Evolutionary conservation across 1,140 invertebrate species (phyloP).

Genomic region (Rhopalosiphum maidis): DNA sequence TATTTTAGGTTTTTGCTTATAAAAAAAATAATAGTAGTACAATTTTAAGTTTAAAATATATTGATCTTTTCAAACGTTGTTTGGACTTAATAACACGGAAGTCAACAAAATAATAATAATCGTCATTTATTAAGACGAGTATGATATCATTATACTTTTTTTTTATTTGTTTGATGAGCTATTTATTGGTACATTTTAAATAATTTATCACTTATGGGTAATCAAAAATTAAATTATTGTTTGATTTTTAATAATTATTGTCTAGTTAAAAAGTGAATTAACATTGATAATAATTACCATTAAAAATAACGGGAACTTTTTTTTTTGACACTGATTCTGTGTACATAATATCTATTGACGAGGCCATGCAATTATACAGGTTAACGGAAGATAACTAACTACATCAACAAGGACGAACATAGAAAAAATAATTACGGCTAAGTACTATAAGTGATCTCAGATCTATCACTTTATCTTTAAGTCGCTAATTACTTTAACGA

Average conservation of each 20-base stretch:
- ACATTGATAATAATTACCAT: not conserved
- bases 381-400: not conserved
- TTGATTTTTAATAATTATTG: not conserved
- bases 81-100: not conserved
- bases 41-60: not conserved
- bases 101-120: not conserved
- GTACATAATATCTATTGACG: not conserved
- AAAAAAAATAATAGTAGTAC: not conserved
- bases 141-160: not conserved
- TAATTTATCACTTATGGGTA: not conserved
- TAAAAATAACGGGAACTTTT: not conserved
- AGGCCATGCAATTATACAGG: not conserved
- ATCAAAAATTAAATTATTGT: not conserved
- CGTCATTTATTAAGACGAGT: not conserved
- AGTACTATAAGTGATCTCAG: not conserved
- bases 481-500: not conserved
- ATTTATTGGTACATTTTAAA: not conserved
- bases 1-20: not conserved
- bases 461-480: not conserved
- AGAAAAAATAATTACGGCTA: not conserved
- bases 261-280: not conserved
- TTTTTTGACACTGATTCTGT: slow-evolving; percentile 10
- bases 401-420: not conserved
- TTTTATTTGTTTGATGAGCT: not conserved
- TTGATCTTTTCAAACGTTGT: not conserved